Evolutionary conservation across 1,140 invertebrate species (phyloP).

Genomic region (Cyclina sinensis): DNA sequence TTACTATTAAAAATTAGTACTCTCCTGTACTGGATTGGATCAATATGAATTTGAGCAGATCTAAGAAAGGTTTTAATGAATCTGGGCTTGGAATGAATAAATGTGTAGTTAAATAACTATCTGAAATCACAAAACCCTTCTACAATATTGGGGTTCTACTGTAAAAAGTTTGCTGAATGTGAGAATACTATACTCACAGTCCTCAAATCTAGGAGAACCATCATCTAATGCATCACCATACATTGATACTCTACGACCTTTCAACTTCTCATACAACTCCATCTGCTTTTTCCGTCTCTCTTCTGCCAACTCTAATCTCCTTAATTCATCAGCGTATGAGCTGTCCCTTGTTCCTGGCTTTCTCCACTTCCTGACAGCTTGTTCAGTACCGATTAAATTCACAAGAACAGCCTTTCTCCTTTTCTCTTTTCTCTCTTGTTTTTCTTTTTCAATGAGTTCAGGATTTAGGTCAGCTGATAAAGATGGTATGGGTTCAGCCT

Average conservation of each 20-base stretch:
- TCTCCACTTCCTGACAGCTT: constrained; percentile 12
- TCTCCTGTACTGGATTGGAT: too few relatives aligned
- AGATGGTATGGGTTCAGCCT: constrained; percentile 7
- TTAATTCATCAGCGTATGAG: constrained; percentile 77
- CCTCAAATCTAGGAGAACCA: constrained; percentile 76
- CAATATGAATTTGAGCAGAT: too few relatives aligned
- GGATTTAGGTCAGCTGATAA: constrained; percentile 44
- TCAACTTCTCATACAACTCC: constrained; percentile 75
- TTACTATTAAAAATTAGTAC: too few relatives aligned
- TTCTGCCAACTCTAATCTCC: constrained; percentile 78
- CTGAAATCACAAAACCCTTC: too few relatives aligned
- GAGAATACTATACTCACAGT: constrained; percentile 75
- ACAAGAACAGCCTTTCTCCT: constrained; percentile 46
- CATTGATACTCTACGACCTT: constrained; percentile 49
- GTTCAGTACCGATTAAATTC: constrained; percentile 14
- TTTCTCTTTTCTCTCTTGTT: constrained; percentile 46
- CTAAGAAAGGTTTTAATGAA: too few relatives aligned
- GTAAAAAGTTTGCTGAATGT: too few relatives aligned
- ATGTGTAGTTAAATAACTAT: too few relatives aligned
- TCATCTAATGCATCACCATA: constrained; percentile 62
- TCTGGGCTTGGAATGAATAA: too few relatives aligned
- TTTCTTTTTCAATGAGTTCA: constrained; percentile 58
- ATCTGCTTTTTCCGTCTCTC: constrained; percentile 76
- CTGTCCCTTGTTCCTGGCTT: constrained; percentile 70
- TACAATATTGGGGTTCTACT: too few relatives aligned